A percentile compares a stretch with the other conserved stretches of the same genome.
phyloP scores from a whole-genome alignment of 2,113 vertebrate species.

The Burhinus bistriatus region DNA sequence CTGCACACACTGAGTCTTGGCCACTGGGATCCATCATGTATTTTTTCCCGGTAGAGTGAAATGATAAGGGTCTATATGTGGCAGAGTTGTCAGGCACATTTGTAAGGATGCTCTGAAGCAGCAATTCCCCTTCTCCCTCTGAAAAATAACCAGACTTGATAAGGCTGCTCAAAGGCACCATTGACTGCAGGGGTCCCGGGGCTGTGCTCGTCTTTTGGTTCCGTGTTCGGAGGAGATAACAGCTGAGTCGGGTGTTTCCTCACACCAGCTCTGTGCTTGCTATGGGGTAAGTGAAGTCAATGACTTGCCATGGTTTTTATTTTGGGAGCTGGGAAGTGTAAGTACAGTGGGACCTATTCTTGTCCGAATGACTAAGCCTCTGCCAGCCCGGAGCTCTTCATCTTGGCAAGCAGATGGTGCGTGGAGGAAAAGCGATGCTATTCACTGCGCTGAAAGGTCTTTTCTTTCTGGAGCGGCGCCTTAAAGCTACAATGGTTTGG shows the following conservation, averaged over 20 bases:
- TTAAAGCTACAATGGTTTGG: neutral
- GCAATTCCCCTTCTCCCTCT: neutral
- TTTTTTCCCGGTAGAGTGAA: neutral
- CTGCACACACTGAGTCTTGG: neutral
- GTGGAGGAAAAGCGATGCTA: neutral
- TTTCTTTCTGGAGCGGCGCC: neutral
- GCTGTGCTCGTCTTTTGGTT: neutral
- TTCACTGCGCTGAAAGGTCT: neutral
- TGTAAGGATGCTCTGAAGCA: neutral
- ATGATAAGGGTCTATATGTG: fast-evolving
- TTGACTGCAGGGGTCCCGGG: neutral
- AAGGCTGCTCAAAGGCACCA: neutral
- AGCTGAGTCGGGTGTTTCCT: neutral
- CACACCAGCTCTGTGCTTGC: neutral
- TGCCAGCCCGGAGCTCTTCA: neutral
- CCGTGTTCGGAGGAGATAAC: neutral
- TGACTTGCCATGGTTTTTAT: neutral
- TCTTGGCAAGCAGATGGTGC: conserved; percentile 48
- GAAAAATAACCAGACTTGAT: neutral
- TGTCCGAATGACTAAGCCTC: conserved; percentile 21
- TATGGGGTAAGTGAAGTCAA: neutral
- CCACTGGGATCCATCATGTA: fast-evolving
- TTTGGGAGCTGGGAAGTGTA: conserved; percentile 16
- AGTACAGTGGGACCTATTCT: conserved; percentile 39
- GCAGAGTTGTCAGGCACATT: neutral